These are phyloP conservation scores for Anisognathus igniventris DNA, from an alignment of 2,797 vertebrate genomes.

Conservation along the genomic window DNA sequence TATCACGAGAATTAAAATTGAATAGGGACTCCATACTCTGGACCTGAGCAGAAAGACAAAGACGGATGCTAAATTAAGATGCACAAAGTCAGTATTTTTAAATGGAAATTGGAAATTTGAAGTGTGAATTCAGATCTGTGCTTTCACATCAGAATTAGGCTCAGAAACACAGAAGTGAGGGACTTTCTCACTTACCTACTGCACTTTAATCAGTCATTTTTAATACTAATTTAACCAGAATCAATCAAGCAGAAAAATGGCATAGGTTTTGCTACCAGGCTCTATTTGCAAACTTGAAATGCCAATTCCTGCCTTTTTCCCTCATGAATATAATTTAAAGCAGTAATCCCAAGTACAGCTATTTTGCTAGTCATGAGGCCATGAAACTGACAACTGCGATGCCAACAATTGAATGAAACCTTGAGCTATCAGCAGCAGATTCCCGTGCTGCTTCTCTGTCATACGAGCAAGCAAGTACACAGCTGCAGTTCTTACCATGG, in stretches of 20 bases:
- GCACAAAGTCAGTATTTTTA: neutral
- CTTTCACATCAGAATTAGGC: neutral
- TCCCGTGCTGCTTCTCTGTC: neutral
- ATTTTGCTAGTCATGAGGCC: neutral
- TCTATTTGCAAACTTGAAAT: neutral
- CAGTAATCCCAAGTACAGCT: neutral
- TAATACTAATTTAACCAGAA: neutral
- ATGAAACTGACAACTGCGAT: neutral
- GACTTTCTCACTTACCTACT: neutral
- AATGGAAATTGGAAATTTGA: neutral
- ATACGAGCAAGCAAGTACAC: neutral
- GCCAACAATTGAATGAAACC: neutral
- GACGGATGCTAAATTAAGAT: neutral
- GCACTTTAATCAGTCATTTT: neutral
- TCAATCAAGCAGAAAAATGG: neutral
- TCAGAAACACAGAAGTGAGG: neutral
- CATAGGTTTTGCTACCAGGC: neutral
- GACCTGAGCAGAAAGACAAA: neutral
- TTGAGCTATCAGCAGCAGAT: neutral
- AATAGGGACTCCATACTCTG: neutral
- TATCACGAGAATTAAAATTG: neutral
- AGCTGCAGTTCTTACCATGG: conserved; percentile 86
- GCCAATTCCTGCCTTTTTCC: neutral
- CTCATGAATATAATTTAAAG: neutral
- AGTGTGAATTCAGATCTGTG: neutral